Evolutionary conservation across 2,888 invertebrate genomes (phyloP).

Genomic region (Drosophila pegasa): DNA sequence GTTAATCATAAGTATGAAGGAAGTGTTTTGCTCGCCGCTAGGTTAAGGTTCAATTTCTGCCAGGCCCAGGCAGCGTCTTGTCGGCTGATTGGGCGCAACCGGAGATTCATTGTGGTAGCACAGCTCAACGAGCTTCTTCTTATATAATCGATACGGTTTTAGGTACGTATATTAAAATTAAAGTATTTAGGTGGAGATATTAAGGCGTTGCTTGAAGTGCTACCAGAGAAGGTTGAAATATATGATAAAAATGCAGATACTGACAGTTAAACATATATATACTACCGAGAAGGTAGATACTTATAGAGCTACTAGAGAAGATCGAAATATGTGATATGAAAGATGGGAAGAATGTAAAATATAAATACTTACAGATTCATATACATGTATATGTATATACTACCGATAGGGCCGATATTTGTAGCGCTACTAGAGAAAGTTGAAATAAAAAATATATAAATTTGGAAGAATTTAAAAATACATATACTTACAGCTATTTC

Average conservation of each 20-base stretch:
- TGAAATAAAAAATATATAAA: background rate
- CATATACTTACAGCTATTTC: too few species aligned
- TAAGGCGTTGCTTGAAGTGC: background rate
- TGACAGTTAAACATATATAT: too few species aligned
- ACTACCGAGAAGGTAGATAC: too few species aligned
- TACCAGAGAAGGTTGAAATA: background rate
- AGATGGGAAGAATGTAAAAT: background rate
- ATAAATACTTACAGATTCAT: too few species aligned
- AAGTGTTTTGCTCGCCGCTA: conserved; percentile 32
- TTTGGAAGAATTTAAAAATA: background rate
- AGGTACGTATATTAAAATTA: background rate
- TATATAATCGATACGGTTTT: conserved; percentile 1
- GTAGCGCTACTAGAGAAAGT: background rate
- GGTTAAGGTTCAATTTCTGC: conserved; percentile 57
- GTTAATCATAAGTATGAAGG: conserved; percentile 64
- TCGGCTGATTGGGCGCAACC: conserved; percentile 20
- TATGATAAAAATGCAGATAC: too few species aligned
- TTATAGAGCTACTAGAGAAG: background rate
- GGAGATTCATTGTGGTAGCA: conserved; percentile 34
- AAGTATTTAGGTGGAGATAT: conserved; percentile 1
- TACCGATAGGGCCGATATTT: too few species aligned
- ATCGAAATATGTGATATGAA: background rate
- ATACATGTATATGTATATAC: too few species aligned
- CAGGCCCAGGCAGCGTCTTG: conserved; percentile 1
- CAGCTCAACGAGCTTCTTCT: background rate